Evolutionary conservation across 2,113 vertebrate species (phyloP).

Genomic region (Pomatostomus ruficeps): DNA sequence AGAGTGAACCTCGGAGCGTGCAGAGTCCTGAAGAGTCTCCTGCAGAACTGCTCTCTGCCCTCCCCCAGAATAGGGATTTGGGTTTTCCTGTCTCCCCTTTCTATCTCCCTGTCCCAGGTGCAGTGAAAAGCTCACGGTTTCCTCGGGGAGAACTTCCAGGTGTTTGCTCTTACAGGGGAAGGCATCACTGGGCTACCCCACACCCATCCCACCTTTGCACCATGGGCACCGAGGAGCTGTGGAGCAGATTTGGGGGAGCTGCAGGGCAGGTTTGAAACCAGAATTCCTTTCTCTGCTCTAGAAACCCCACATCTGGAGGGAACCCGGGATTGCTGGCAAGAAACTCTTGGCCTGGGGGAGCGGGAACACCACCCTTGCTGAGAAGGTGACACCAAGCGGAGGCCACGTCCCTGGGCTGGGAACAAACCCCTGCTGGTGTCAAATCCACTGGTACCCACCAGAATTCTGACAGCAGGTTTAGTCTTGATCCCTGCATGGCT

Average conservation of each 20-base stretch:
- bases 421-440: not conserved
- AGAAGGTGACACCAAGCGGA: not conserved
- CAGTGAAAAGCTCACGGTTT: not conserved
- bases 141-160: not conserved
- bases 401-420: not conserved
- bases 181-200: not conserved
- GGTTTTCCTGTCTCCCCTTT: not conserved
- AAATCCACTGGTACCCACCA: not conserved
- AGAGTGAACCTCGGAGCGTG: accelerated
- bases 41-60: not conserved
- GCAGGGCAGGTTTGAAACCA: not conserved
- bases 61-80: not conserved
- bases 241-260: not conserved
- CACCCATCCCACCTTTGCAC: not conserved
- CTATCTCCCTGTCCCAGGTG: not conserved
- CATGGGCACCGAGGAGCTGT: not conserved
- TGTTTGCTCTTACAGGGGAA: not conserved
- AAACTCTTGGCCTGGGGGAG: not conserved
- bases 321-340: not conserved
- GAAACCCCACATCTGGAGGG: not conserved
- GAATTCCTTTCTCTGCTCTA: not conserved
- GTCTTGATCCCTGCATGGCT: accelerated
- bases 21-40: not conserved
- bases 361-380: not conserved
- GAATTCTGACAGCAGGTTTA: not conserved